A percentile compares a stretch with the other conserved stretches of the same genome.
Evolutionary conservation across 2,113 vertebrate genomes (phyloP).

Genomic region (Myiopsitta monachus): DNA sequence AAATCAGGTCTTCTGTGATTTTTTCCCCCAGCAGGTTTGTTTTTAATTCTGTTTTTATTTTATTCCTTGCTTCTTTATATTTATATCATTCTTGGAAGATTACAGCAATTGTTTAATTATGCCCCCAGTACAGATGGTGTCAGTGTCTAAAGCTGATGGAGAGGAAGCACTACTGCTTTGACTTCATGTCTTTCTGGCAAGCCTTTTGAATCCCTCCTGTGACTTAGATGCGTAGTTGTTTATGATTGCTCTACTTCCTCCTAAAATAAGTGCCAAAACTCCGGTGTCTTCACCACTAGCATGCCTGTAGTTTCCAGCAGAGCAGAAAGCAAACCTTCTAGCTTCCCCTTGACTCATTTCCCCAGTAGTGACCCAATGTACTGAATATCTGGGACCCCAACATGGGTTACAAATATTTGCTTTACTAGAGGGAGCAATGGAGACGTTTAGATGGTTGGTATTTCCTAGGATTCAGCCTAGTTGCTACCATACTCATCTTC

Average conservation of each 20-base stretch:
- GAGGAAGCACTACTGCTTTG: neutral
- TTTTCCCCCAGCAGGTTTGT: neutral
- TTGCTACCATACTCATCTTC: neutral
- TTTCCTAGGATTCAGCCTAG: neutral
- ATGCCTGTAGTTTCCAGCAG: neutral
- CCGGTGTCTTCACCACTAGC: neutral
- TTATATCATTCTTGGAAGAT: neutral
- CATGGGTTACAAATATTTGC: neutral
- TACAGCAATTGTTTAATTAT: neutral
- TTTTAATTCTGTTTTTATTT: neutral
- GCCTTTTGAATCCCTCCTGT: neutral
- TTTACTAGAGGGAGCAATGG: neutral
- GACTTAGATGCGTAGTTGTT: neutral
- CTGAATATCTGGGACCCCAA: neutral
- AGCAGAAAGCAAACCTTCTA: neutral
- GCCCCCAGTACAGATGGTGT: neutral
- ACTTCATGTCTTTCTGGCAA: neutral
- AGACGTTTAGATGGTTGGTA: neutral
- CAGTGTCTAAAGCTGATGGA: neutral
- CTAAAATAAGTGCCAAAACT: neutral
- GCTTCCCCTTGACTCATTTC: neutral
- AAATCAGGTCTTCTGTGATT: neutral
- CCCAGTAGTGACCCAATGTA: fast-evolving
- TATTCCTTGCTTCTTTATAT: neutral
- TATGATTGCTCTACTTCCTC: neutral